phyloP scores from a whole-genome alignment of 2,888 invertebrate species.

The Resseliella maxima region DNA sequence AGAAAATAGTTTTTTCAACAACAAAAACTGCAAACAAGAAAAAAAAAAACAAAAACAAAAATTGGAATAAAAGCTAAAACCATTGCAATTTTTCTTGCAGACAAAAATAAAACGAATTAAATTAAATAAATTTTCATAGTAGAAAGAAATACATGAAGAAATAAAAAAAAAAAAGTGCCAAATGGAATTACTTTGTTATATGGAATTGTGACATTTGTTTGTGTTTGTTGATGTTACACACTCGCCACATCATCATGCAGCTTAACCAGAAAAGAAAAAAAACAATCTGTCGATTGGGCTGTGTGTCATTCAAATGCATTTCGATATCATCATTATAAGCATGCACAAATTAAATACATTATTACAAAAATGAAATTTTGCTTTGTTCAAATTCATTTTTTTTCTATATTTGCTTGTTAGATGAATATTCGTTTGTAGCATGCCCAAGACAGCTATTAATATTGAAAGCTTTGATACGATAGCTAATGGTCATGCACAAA shows the following conservation, averaged over 20 bases:
- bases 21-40: not conserved
- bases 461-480: not conserved
- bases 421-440: not conserved
- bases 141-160: not conserved
- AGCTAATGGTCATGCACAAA: slow-evolving; percentile 4
- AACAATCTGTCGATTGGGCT: not conserved
- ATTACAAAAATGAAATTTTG: not conserved
- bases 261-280: not conserved
- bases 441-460: not conserved
- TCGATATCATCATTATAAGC: not conserved
- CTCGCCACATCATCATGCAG: not conserved
- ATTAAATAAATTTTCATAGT: not conserved
- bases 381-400: not conserved
- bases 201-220: not conserved
- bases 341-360: not conserved
- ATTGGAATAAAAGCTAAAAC: not conserved
- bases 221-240: not conserved
- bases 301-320: not conserved
- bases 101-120: not conserved
- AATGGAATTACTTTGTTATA: not conserved
- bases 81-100: not conserved
- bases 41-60: not conserved
- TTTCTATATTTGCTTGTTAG: not conserved
- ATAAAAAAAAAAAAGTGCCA: not conserved
- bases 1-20: not conserved